Evolutionary conservation across 2,888 invertebrate species (phyloP), one percentile per base, ranked within the genome.

Genomic region (Ischnura elegans): DNA sequence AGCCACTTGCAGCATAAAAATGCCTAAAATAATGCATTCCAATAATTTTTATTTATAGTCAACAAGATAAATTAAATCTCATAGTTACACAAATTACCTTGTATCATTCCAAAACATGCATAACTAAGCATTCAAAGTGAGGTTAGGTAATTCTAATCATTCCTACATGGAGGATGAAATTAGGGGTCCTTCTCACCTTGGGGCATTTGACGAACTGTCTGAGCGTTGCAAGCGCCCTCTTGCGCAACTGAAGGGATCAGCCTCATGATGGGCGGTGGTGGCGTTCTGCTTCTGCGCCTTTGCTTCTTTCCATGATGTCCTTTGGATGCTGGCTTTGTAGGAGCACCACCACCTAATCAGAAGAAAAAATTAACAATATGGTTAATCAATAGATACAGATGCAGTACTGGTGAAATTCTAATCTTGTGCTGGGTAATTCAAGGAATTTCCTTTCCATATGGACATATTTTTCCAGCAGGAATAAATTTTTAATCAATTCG

Each of bases 261-360:
- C 90, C 90, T 90, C 90, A 90, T 90, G 90, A 90, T 90, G 90
- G 90, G 43, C 43, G 90, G 90, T 90, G 90, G 61, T 61, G 66
- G 90, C 42, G 61, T 51, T 42, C 90, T 90, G 55, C 90, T 45
- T 90, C 61, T 90, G 61, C 90, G 61, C 90, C 90, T 90, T 90
- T 76, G 76, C 76, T 36, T 76, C 76, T 76, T 76, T 76, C 90
- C 90, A 90, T 90, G 55, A 66, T 66, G 90, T 25, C 61, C 43
- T 43, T 90, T 66, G 43, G 55, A 55, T 25, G 43, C 55, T 36
- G 90, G 61, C 61, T 90, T 90, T 25, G 25, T 61, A 25, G 46
- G n/a, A 61, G 90, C 61, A 61, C 55, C 66, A 90, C 90, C 42
- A 43, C 90, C 90, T 90, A 66, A 13, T 43, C 3, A 43, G 61